Evolutionary conservation across 2,113 vertebrate species (phyloP), one percentile per base, ranked within the genome.

Genomic region (Quiscalus mexicanus): DNA sequence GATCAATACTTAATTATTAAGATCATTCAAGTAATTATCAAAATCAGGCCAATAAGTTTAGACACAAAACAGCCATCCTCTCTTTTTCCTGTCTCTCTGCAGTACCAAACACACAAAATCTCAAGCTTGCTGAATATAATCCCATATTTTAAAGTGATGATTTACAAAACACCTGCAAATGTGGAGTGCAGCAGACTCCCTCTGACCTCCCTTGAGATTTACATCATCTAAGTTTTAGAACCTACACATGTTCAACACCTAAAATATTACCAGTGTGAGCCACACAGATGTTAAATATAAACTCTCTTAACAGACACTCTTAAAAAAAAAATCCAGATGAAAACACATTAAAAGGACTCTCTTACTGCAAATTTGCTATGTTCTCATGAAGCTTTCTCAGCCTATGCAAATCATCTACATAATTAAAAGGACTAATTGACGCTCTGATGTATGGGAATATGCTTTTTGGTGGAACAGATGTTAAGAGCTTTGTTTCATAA

Each of bases 401-500:
- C 19, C 62, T 78, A 63, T 50, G 52, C 8, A 78, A 37, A 88
- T 69, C 30, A 85, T 35, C 37, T 60, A 23, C 12, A 2, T 39
- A 90, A 86, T 0, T 80, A 52, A 56, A 91, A 64, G 33, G 47
- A 12, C 17, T 58, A 90, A 85, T 17, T 82, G 65, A 91, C 3
- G 0, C 39, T 86, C 68, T 92, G 84, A 76, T 64, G 10, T 4
- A 63, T 22, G 18, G 55, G 75, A 24, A 39, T 90, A 44, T 42
- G 23, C 17, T 42, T 84, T 87, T 80, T 87, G 45, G 64, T 79
- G 56, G 30, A 92, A 74, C 44, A 87, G 70, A 84, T 71, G 30
- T 94, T 76, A 94, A 81, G 10, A 90, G 13, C 6, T 69, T 60
- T 87, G 50, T 74, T 87, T 95, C 79, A 55, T 56, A 89, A 39